Base-by-base conservation (phyloP, 2,797 vertebrate species). In the Semaprochilodus insignis region DNA sequence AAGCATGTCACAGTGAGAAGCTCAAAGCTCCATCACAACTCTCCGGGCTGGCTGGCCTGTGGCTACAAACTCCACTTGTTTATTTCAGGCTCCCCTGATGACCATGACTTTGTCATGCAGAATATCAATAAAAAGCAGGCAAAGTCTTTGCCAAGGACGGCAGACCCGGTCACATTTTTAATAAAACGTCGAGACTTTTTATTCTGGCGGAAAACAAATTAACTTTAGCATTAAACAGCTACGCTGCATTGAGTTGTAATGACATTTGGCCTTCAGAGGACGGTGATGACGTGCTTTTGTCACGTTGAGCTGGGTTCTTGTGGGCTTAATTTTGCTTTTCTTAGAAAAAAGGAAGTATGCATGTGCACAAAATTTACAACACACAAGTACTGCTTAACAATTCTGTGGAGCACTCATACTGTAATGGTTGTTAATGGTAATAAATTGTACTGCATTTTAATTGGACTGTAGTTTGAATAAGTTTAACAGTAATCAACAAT, bases 1-100 rank as follows among this genome's bases (percentile, higher is more conserved):
- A 80, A 87, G 88, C 82, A 74, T 65, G 77, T 90, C 89, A 89
- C 89, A 90, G 86, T 84, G 75, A 82, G 82, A 86, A 19, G 62
- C 89, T 83, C 85, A 79, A 55, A 85, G 87, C 85, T 87, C 85
- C 89, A 87, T 88, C 89, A 87, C 88, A 91, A 87, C 91, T 90
- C 90, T 83, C 82, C 78, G 80, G 76, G 88, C 80, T 80, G 77
- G 77, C 82, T 80, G 21, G 87, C 89, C 66, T 67, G 80, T 74
- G 88, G 89, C 83, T 23, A 21, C 27, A 31, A 88, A 40, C 34
- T 88, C 86, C 80, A 88, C 88, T 90, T 92, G 91, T 93, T 83
- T 82, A 85, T 84, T 85, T 82, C 66, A 34, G 62, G 73, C 59
- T 51, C 51, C 52, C 77, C 74, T 23, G 78, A 79, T 79, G 75